Evolutionary conservation across 2,113 vertebrate species (phyloP).

Genomic region (Merops nubicus): DNA sequence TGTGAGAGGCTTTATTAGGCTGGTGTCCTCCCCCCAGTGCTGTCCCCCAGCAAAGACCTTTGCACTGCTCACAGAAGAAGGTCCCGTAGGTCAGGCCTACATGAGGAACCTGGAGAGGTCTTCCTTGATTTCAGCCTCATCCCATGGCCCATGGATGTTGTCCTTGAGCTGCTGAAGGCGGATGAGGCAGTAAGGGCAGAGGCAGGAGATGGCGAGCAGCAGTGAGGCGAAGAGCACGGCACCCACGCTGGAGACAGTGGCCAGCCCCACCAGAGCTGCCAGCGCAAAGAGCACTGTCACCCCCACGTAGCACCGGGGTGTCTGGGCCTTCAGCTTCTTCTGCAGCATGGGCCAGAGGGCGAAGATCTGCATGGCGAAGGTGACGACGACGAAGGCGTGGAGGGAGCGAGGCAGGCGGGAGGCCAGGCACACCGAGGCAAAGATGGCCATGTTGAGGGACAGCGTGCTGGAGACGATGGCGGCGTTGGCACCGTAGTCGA

Average conservation of each 20-base stretch:
- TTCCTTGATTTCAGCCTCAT: constrained; percentile 96
- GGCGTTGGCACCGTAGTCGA: constrained; percentile 89
- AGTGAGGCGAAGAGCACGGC: constrained; percentile 84
- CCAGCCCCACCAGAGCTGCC: constrained; percentile 78
- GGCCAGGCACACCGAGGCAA: constrained; percentile 93
- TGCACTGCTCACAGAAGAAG: background rate
- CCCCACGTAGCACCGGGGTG: constrained; percentile 78
- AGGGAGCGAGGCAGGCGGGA: constrained; percentile 90
- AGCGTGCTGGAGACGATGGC: constrained; percentile 89
- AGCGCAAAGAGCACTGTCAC: constrained; percentile 83
- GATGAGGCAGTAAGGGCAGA: constrained; percentile 91
- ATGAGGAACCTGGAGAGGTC: constrained; percentile 87
- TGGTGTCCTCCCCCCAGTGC: background rate
- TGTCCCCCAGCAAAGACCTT: background rate
- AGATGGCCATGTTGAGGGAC: constrained; percentile 95
- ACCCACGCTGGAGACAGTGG: constrained; percentile 80
- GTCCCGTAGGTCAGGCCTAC: background rate
- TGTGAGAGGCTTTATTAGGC: constrained; percentile 21
- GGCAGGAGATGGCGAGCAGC: constrained; percentile 81
- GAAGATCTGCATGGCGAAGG: constrained; percentile 92
- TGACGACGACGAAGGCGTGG: constrained; percentile 93
- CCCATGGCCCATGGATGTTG: constrained; percentile 98
- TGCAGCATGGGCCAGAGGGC: constrained; percentile 96
- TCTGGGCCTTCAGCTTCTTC: constrained; percentile 84
- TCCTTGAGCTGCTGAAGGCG: constrained; percentile 92